These are phyloP conservation scores for Polietes domitor DNA, from an alignment of 2,888 invertebrate genomes.

Conservation along the genomic window DNA sequence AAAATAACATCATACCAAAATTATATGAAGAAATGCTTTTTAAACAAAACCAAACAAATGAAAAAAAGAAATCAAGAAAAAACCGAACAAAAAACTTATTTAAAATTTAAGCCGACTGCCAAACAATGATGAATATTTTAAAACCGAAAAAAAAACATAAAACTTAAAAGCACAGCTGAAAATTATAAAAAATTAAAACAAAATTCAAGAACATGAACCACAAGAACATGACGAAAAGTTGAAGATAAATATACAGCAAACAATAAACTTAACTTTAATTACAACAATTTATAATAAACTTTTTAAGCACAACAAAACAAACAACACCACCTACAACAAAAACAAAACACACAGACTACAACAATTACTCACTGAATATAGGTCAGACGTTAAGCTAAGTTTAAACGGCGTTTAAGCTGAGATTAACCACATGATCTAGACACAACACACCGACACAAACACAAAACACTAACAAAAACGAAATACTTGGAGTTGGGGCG, in stretches of 20 bases:
- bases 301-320: constrained; percentile 59
- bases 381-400: background rate
- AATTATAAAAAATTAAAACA: constrained; percentile 40
- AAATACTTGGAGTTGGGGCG: constrained; percentile 79
- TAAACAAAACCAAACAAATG: constrained; percentile 69
- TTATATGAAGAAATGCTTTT: constrained; percentile 65
- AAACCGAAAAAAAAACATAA: constrained; percentile 61
- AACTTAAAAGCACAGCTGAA: constrained; percentile 56
- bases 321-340: constrained; percentile 41
- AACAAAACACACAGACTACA: constrained; percentile 37
- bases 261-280: constrained; percentile 25
- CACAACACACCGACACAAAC: constrained; percentile 51
- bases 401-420: background rate
- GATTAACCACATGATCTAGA: constrained; percentile 27
- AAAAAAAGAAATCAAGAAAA: constrained; percentile 60
- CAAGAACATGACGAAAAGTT: constrained; percentile 48
- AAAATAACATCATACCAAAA: constrained; percentile 55
- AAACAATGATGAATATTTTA: constrained; percentile 67
- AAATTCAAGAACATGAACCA: constrained; percentile 27
- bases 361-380: background rate
- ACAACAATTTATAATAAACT: constrained; percentile 50
- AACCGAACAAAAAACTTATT: constrained; percentile 50
- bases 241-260: constrained; percentile 10
- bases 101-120: constrained; percentile 73
- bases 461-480: constrained; percentile 43